Base-by-base conservation (phyloP, 1,140 invertebrate genomes). In the Diprion similis region DNA sequence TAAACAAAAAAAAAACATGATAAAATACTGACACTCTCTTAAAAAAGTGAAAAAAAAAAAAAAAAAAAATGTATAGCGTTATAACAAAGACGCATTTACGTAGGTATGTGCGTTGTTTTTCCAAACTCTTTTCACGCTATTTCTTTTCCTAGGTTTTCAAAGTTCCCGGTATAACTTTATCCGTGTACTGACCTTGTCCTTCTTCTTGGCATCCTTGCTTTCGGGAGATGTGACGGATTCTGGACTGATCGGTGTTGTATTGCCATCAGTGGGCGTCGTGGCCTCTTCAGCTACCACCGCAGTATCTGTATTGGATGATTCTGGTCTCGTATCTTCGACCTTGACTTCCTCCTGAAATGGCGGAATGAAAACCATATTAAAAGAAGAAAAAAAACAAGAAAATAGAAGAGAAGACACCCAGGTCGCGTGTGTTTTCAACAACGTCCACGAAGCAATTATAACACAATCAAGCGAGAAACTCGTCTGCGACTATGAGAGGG, bases 191-290 rank as follows among this genome's bases (percentile, higher is more conserved):
- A 92, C 92, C 89, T 94, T 94, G 77, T 94, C 93, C 84, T 95
- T 94, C 87, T 95, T 95, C 79, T 92, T 92, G 80, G 90, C 89
- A 85, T 94, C 94, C 84, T 93, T 93, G 81, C 87, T 90, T 45
- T 93, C 92, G 77, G 93, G 91, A 17, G 91, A 89, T 64, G 92
- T 90, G 69, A 91, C 90, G 10, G 89, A 85, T n/a, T 89, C 88
- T 45, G 90, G 83, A 79, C 81, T 84, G 68, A 82, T 82, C 67
- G 85, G 77, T 72, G 24, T 37, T 37, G 81, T 84, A 13, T 77
- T 80, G 72, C 84, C 85, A 75, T 85, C 68, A 17, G 71, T 86
- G 37, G 87, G 86, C 75, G 86, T 87, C 72, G 87, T 85, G 74
- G 81, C 90, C 78, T 89, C 90, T 70, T 81, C 83, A 66, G 80